These are phyloP conservation scores for Lamellibrachia luymesi DNA, from an alignment of 1,140 invertebrate genomes.

Conservation along the genomic window DNA sequence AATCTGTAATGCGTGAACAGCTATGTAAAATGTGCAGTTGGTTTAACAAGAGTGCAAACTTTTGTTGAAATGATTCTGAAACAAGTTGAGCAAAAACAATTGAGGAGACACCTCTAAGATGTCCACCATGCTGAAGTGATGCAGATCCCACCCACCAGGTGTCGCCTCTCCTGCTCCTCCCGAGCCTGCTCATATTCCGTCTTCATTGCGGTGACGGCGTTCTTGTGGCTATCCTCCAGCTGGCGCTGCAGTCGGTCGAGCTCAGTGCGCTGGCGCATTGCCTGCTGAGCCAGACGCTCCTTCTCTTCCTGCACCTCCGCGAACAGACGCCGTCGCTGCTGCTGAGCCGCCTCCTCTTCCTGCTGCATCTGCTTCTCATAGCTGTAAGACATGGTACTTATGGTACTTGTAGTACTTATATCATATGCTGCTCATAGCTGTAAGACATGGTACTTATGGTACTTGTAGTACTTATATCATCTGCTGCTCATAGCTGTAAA, in stretches of 20 bases:
- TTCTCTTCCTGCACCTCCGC: slow-evolving; percentile 57
- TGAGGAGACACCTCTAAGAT: not conserved
- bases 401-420: not conserved
- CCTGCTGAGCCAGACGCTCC: slow-evolving; percentile 48
- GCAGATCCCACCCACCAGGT: slow-evolving; percentile 40
- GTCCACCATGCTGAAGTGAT: not conserved
- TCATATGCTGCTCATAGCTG: not conserved
- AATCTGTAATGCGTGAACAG: too few species aligned
- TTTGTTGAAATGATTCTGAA: not conserved
- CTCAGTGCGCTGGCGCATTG: slow-evolving; percentile 49
- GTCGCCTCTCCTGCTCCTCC: slow-evolving; percentile 54
- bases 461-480: not conserved
- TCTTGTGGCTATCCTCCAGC: slow-evolving; percentile 51
- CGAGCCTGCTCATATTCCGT: slow-evolving; percentile 52
- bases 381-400: slow-evolving; percentile 29
- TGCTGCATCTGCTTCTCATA: slow-evolving; percentile 58
- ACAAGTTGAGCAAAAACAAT: not conserved
- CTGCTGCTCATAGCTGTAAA: not conserved
- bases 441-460: not conserved
- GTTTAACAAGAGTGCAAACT: not conserved
- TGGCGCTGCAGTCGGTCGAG: slow-evolving; percentile 53
- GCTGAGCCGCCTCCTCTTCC: slow-evolving; percentile 54
- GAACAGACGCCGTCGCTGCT: slow-evolving; percentile 52
- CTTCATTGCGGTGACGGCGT: slow-evolving; percentile 51
- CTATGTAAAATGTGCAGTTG: too few species aligned